phyloP scores from a whole-genome alignment of 2,113 vertebrate species.

The Chitala chitala region DNA sequence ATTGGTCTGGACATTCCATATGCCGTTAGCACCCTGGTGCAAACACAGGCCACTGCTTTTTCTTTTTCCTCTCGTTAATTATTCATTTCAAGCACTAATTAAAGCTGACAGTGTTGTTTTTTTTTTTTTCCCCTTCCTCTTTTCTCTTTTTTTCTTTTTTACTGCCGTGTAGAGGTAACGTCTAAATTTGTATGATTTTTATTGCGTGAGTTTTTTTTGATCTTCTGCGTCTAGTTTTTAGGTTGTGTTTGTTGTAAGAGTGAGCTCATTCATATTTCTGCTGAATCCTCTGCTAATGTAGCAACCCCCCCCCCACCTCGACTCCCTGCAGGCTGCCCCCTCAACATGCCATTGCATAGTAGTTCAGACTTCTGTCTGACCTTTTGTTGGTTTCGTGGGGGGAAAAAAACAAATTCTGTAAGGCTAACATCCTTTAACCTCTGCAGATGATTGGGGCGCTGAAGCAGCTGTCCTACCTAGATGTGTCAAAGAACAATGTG shows the following conservation, averaged over 20 bases:
- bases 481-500: constrained; percentile 95
- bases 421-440: no score
- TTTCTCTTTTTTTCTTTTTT: background rate
- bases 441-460: constrained; percentile 83
- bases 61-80: background rate
- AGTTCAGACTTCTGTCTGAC: background rate
- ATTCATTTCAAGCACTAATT: constrained; percentile 15
- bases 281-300: no score
- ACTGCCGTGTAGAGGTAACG: no score
- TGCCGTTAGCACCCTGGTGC: background rate
- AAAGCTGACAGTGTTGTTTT: background rate
- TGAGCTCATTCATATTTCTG: no score
- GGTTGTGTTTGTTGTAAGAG: no score
- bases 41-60: background rate
- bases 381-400: no score
- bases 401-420: no score
- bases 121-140: background rate
- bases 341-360: background rate
- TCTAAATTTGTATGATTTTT: no score
- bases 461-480: constrained; percentile 88
- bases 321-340: background rate
- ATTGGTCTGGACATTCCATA: constrained; percentile 20
- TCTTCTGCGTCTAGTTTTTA: no score
- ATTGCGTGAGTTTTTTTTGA: background rate
- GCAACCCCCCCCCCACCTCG: background rate